Conservation (phyloP, 1,140 invertebrate genomes). For the Drepana arcuata region DNA sequence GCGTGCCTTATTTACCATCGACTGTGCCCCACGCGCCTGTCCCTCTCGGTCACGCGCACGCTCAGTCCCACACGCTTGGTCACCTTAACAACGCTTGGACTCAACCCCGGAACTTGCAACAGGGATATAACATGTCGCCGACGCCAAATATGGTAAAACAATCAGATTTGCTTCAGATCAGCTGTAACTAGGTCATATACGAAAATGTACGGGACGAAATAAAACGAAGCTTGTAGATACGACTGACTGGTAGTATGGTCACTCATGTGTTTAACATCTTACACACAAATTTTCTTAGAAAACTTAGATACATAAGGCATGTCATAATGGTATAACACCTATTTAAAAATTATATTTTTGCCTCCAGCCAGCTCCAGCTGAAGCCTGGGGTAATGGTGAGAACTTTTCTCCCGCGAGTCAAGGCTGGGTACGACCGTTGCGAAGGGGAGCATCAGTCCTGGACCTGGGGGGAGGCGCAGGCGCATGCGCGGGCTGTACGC, state of each 20-base stretch:
- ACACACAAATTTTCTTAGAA: too few species aligned
- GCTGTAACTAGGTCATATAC: too few species aligned
- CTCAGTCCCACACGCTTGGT: conserved; percentile 31
- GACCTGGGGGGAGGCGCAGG: conserved; percentile 69
- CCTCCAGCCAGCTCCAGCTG: conserved; percentile 6
- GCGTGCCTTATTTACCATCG: conserved; percentile 49
- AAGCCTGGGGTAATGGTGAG: conserved; percentile 30
- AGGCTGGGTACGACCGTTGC: conserved; percentile 40
- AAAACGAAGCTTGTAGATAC: too few species aligned
- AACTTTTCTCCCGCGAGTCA: conserved; percentile 15
- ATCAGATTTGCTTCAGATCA: too few species aligned
- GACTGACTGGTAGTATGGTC: too few species aligned
- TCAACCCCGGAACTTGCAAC: conserved; percentile 31
- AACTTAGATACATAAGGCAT: not conserved
- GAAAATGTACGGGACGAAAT: too few species aligned
- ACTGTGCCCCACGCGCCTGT: conserved; percentile 23
- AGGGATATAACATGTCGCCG: conserved; percentile 36
- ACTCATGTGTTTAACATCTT: too few species aligned
- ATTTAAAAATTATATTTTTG: not conserved
- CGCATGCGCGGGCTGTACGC: conserved; percentile 71
- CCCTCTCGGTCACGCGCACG: conserved; percentile 16
- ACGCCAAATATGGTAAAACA: too few species aligned
- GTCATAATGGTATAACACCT: not conserved
- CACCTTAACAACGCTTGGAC: conserved; percentile 39
- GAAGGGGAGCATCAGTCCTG: conserved; percentile 49